These are phyloP conservation scores for Penaeus monodon DNA, from an alignment of 2,888 invertebrate species.

Conservation along the genomic window DNA sequence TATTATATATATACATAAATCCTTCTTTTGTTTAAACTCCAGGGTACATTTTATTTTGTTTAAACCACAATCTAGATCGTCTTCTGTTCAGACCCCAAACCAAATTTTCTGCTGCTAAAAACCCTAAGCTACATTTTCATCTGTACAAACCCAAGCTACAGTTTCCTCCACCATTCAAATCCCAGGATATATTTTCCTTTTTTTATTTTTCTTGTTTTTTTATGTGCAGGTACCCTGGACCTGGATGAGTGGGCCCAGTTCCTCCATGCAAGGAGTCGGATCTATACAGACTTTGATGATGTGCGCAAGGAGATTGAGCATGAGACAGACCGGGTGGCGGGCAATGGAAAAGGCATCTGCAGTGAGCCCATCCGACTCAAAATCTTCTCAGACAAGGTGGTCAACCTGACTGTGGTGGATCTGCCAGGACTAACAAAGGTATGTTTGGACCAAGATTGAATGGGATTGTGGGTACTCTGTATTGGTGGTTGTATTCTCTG, in stretches of 20 bases:
- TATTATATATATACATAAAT: too few species aligned
- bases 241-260: constrained; percentile 96
- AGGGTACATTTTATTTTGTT: too few species aligned
- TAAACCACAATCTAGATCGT: too few species aligned
- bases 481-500: too few species aligned
- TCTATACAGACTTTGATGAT: constrained; percentile 91
- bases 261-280: constrained; percentile 88
- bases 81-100: too few species aligned
- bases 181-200: too few species aligned
- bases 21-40: too few species aligned
- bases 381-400: constrained; percentile 94
- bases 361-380: constrained; percentile 95
- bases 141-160: too few species aligned
- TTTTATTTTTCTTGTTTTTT: neutral
- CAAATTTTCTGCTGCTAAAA: too few species aligned
- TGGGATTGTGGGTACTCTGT: too few species aligned
- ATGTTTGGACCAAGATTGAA: neutral
- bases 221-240: constrained; percentile 74
- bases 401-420: constrained; percentile 91
- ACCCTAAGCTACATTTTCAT: too few species aligned
- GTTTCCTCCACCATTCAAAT: too few species aligned
- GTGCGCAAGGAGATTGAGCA: constrained; percentile 92
- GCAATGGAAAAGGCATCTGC: constrained; percentile 95
- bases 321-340: constrained; percentile 95
- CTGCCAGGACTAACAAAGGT: constrained; percentile 96